phyloP scores from a whole-genome alignment of 2,113 vertebrate species.

The Pampusana beccarii region DNA sequence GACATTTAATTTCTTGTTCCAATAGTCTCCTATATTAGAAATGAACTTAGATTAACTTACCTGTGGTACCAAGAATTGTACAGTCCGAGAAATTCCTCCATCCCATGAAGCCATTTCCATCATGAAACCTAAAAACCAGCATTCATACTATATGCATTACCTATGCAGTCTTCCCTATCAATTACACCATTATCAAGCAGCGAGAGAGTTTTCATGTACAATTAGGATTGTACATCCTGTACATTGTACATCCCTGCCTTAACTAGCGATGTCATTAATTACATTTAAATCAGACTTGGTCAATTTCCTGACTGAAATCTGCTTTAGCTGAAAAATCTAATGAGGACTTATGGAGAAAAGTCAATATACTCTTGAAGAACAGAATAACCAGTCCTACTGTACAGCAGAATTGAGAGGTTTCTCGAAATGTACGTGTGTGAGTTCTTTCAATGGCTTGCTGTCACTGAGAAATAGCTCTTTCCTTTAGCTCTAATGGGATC shows the following conservation, averaged over 20 bases:
- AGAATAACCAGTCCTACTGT: not conserved
- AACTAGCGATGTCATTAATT: not conserved
- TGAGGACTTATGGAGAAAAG: not conserved
- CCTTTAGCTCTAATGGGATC: not conserved
- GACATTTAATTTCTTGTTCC: not conserved
- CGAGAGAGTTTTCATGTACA: not conserved
- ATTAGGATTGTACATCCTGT: not conserved
- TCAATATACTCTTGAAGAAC: not conserved
- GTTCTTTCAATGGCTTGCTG: not conserved
- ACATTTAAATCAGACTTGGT: not conserved
- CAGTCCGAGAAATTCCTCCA: conserved; percentile 94
- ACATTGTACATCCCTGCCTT: not conserved
- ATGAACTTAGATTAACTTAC: conserved; percentile 67
- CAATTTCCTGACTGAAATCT: not conserved
- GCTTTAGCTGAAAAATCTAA: not conserved
- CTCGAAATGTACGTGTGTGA: not conserved
- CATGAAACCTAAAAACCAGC: conserved; percentile 88
- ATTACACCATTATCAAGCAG: not conserved
- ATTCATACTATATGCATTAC: not conserved
- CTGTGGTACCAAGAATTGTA: conserved; percentile 97
- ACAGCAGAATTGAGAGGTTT: not conserved
- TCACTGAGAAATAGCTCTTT: not conserved
- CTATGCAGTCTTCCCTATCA: not conserved
- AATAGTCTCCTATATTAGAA: not conserved
- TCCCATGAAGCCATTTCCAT: conserved; percentile 99